phyloP scores from a whole-genome alignment of 2,888 invertebrate genomes.

The Eilema sororculum region DNA sequence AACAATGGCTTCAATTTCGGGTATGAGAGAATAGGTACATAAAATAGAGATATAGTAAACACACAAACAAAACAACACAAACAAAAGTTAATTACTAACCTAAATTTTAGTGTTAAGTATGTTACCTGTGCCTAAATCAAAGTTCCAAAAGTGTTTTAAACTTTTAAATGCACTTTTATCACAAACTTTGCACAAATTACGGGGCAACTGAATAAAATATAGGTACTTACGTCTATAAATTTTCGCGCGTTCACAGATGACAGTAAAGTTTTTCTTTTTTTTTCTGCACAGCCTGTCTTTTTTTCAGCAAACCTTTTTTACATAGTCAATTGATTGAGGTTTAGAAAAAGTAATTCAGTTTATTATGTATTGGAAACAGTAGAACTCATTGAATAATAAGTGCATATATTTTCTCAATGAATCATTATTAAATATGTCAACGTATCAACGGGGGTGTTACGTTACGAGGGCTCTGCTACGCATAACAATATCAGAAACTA shows the following conservation, averaged over 20 bases:
- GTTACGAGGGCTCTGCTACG: conserved; percentile 78
- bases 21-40: no score
- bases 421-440: conserved; percentile 53
- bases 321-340: not conserved
- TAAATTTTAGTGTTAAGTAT: no score
- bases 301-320: not conserved
- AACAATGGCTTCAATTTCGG: no score
- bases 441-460: conserved; percentile 64
- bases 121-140: no score
- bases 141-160: not conserved
- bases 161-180: not conserved
- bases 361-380: conserved; percentile 17
- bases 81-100: not conserved
- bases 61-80: no score
- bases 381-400: conserved; percentile 37
- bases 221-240: not conserved
- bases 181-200: not conserved
- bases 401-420: conserved; percentile 46
- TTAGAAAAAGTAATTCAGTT: not conserved
- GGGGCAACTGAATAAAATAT: no score
- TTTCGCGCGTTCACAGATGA: not conserved
- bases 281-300: not conserved
- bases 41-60: not conserved
- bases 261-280: not conserved
- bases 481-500: conserved; percentile 76